Evolutionary conservation across 2,888 invertebrate species (phyloP), one percentile per base, ranked within the genome.

Genomic region (Diaperis boleti): DNA sequence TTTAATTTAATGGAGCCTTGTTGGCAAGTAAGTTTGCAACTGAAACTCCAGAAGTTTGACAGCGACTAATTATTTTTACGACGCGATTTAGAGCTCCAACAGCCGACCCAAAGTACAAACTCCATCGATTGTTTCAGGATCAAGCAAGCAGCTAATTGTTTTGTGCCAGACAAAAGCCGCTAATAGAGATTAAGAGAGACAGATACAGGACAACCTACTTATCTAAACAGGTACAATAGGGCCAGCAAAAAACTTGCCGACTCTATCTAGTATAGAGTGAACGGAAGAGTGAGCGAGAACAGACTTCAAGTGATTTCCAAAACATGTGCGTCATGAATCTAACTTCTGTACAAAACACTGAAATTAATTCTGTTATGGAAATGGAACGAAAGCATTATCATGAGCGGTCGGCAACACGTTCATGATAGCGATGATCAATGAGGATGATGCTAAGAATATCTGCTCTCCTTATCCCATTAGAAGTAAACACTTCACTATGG

Each of bases 391-490:
- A 49, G 10, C 6, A 10, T 3, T 11, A 29, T n/a, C 39, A 49
- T 49, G 59, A 31, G 15, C 31, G 3, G 41, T 41, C 41, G 20
- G 52, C 26, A 47, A 26, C 11, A 26, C n/a, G n/a, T 57, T n/a
- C 57, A 37, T 39, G 57, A 44, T 31, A 37, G 7, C 13, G 8
- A 10, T 6, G 59, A 59, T 18, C 17, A 18, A 52, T 54, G 37
- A 50, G 10, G 42, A 49, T 62, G 55, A 50, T 20, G 11, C 42
- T 44, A 47, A 15, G 7, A 56, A 64, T 62, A 70, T 74, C 73
- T 74, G 74, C 74, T 74, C 74, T 75, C 73, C 66, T 66, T 73
- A 72, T 73, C 74, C 73, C 62, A 50, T 47, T 35, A 57, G 42
- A 57, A 62, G 56, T 62, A 18, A 56, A 47, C 33, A 41, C 15